Evolutionary conservation across 1,140 invertebrate genomes (phyloP).

Genomic region (Hyphantria cunea): DNA sequence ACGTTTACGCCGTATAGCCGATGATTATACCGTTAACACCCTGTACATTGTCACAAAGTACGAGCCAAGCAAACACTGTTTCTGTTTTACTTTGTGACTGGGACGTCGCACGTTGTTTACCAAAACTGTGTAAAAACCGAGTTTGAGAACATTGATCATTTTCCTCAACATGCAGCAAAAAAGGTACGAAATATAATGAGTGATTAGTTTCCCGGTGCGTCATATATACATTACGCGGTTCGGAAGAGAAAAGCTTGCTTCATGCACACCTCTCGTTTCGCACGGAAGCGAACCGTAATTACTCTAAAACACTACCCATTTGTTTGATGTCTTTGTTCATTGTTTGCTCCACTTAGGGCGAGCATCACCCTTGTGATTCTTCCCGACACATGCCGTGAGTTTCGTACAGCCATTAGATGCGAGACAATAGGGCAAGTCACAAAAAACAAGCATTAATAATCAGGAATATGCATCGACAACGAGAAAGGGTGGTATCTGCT

Average conservation of each 20-base stretch:
- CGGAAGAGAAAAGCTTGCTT: constrained; percentile 47
- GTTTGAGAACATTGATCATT: constrained; percentile 61
- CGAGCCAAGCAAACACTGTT: constrained; percentile 48
- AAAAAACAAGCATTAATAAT: constrained; percentile 80
- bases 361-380: constrained; percentile 73
- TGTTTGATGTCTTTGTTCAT: constrained; percentile 81
- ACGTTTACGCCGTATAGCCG: constrained; percentile 38
- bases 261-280: constrained; percentile 73
- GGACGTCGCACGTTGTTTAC: constrained; percentile 44
- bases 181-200: constrained; percentile 56
- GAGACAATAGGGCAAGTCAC: constrained; percentile 72
- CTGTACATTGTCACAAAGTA: constrained; percentile 40
- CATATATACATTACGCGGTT: constrained; percentile 60
- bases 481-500: constrained; percentile 45
- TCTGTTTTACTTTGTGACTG: constrained; percentile 45
- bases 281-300: constrained; percentile 79
- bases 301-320: constrained; percentile 81
- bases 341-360: constrained; percentile 78
- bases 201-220: constrained; percentile 54
- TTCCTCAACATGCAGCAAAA: constrained; percentile 58
- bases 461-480: constrained; percentile 75
- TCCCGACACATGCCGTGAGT: constrained; percentile 68
- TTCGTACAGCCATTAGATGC: constrained; percentile 67
- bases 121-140: constrained; percentile 45
- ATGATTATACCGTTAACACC: constrained; percentile 41